Conservation (phyloP, 2,888 invertebrate genomes). For the Heliconius ismenius region DNA sequence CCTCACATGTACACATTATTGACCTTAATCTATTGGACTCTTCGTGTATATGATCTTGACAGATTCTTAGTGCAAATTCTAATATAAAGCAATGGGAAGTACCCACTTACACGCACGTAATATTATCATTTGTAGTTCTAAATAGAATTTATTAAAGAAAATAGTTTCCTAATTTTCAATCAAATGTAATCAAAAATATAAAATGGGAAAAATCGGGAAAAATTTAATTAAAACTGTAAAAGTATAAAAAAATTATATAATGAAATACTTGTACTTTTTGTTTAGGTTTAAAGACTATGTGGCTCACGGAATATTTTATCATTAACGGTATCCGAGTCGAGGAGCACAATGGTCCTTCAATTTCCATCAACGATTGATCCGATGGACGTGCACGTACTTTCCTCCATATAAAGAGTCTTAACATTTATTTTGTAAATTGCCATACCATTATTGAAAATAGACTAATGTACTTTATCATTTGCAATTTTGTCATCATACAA, state of each 20-base stretch:
- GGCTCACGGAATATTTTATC: conserved; percentile 48
- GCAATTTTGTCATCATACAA: too few relatives aligned
- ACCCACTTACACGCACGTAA: conserved; percentile 51
- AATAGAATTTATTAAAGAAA: not conserved
- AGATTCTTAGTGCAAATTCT: conserved; percentile 45
- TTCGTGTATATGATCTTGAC: conserved; percentile 41
- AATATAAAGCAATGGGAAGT: conserved; percentile 42
- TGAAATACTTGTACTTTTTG: not conserved
- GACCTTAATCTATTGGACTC: conserved; percentile 42
- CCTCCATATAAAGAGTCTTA: conserved; percentile 41
- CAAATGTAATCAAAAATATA: not conserved
- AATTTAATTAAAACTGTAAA: not conserved
- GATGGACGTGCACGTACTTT: conserved; percentile 43
- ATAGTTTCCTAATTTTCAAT: not conserved
- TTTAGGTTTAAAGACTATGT: not conserved
- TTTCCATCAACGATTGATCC: conserved; percentile 59
- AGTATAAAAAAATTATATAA: not conserved
- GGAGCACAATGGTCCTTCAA: conserved; percentile 56
- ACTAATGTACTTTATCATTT: not conserved
- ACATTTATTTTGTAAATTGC: conserved; percentile 39
- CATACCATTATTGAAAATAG: not conserved
- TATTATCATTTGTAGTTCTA: conserved; percentile 56
- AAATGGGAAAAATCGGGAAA: not conserved
- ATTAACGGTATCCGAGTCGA: conserved; percentile 50
- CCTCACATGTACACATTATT: too few relatives aligned